Conservation (phyloP, 2,797 vertebrate species). For the Hydrocynus forskahlii region DNA sequence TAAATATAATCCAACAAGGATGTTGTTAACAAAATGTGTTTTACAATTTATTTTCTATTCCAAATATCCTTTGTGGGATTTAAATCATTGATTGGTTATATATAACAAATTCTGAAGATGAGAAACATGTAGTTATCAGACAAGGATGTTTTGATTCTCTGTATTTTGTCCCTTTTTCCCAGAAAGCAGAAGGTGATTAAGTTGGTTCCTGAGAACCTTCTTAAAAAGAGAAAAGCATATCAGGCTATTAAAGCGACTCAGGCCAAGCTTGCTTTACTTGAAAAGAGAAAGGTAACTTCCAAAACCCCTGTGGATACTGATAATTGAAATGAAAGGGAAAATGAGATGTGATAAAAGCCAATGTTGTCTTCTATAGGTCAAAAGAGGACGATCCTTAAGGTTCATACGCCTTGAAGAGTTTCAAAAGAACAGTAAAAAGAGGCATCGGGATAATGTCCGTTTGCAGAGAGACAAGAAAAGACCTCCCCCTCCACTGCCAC, state of each 20-base stretch:
- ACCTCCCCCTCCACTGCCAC: conserved; percentile 66
- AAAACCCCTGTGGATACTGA: no score
- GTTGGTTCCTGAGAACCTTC: conserved; percentile 92
- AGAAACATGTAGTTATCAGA: neutral
- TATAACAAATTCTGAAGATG: neutral
- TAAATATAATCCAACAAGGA: no score
- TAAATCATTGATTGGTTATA: no score
- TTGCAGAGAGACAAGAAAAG: conserved; percentile 75
- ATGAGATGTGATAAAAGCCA: neutral
- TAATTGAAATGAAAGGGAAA: neutral
- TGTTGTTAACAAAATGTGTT: no score
- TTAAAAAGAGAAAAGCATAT: conserved; percentile 93
- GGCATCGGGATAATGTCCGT: conserved; percentile 78
- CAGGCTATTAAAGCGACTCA: conserved; percentile 95
- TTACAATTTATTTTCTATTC: no score
- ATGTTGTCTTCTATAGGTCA: conserved; percentile 66
- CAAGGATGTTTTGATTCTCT: neutral
- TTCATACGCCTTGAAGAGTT: conserved; percentile 91
- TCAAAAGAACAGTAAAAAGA: conserved; percentile 81
- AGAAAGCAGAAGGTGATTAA: conserved; percentile 86
- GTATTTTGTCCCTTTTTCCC: neutral
- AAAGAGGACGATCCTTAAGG: conserved; percentile 82
- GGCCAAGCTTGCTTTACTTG: conserved; percentile 87
- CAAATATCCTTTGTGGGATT: no score
- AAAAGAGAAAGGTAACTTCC: conserved; percentile 83